These are phyloP conservation scores for Etheostoma cragini DNA, from an alignment of 2,113 vertebrate species.

Conservation along the genomic window DNA sequence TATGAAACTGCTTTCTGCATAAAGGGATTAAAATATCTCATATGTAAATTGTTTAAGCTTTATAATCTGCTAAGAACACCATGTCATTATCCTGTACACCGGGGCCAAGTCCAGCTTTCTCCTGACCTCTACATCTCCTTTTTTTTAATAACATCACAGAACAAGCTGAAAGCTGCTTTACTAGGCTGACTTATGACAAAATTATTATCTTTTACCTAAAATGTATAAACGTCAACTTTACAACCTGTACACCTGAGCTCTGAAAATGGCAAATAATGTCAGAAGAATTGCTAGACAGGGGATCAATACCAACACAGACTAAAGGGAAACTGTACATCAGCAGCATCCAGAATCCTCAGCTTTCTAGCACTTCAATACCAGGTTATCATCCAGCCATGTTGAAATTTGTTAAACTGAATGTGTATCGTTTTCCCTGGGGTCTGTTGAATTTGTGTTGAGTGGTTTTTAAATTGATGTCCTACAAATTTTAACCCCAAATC, in stretches of 20 bases:
- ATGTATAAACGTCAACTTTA: constrained; percentile 60
- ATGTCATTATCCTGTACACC: constrained; percentile 5
- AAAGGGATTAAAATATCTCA: constrained; percentile 65
- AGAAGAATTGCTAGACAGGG: constrained; percentile 19
- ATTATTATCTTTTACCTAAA: constrained; percentile 55
- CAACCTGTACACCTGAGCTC: constrained; percentile 46
- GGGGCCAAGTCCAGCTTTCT: constrained; percentile 38
- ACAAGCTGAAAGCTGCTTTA: constrained; percentile 45
- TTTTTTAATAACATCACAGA: constrained; percentile 31
- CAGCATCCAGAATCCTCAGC: neutral
- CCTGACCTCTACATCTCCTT: constrained; percentile 55
- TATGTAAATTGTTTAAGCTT: constrained; percentile 54
- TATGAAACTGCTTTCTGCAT: constrained; percentile 66
- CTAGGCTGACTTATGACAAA: constrained; percentile 59
- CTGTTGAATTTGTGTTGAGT: neutral
- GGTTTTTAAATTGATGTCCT: neutral
- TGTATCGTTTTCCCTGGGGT: neutral
- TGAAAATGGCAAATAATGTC: constrained; percentile 19
- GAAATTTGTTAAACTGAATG: neutral
- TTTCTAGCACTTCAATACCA: neutral
- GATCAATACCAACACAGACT: constrained; percentile 23
- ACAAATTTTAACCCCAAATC: neutral
- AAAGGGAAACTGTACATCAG: neutral
- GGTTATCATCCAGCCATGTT: neutral
- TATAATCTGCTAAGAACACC: constrained; percentile 43